Base-by-base conservation (phyloP, 2,888 invertebrate species). In the Ochropacha duplaris region DNA sequence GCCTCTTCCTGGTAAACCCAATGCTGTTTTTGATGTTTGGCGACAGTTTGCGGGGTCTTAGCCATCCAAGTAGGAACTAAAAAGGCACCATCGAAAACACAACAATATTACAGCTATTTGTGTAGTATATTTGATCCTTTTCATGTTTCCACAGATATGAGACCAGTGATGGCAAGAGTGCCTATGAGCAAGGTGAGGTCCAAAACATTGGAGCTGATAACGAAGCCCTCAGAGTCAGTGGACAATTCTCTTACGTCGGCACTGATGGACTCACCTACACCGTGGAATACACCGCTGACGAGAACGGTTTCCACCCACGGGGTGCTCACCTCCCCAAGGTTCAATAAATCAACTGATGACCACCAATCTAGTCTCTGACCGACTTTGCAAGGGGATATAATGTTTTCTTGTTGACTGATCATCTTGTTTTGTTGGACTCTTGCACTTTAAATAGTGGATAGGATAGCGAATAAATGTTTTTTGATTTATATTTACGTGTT, bases 241-340 rank as follows among this genome's bases (percentile, higher is more conserved):
- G 91, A 31, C 63, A 69, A 54, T 92, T 11, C 87, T 69, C 83
- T 2, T 90, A 88, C 87, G 19, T 60, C 62, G 94, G 90, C 14
- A 73, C 78, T 26, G 94, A 94, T 58, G 93, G 93, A 49, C 74
- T 87, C 22, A 31, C 73, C 56, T 94, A 94, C 88, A 68, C 72
- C 34, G 83, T 94, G 51, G 78, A 68, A 57, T 94, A 94, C 89
- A 65, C 86, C 60, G 94, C 94, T 49, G 80, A 93, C 79, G 87
- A 93, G 77, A 73, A 86, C 68, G 94, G 94, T 14, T 95, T 93
- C 92, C 88, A 89, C 66, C 86, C 94, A 56, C 57, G 50, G 26
- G 61, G 58, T 1, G 50, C 49, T 14, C 58, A 61, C 16, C n/a
- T 61, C 9, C 61, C 61, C 44, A 22, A 52, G 12, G 28, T 11